Evolutionary conservation across 2,888 invertebrate species (phyloP), one percentile per base, ranked within the genome.

Genomic region (Priapulus caudatus): DNA sequence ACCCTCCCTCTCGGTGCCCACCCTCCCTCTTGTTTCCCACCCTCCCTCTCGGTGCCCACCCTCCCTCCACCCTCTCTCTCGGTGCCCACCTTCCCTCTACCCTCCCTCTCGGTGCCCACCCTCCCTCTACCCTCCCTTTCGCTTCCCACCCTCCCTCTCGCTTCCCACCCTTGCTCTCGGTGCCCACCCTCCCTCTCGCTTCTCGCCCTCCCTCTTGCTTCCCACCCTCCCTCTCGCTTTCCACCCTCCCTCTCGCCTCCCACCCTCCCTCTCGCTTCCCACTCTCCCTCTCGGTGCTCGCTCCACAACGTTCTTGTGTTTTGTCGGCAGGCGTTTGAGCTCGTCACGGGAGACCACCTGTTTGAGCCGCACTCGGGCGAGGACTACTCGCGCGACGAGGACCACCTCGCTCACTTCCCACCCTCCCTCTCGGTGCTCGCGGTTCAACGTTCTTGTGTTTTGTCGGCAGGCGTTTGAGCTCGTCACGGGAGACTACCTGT

Each of bases 61-160:
- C 91, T 44, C 93, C 95, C 43, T 91, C 92, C 66, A 89, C 90
- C 59, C 98, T 97, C 72, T 85, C 86, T 59, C 79, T 97, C 56
- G 97, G 98, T 74, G 98, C 98, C 74, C 98, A 98, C 74, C 98
- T 99, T 69, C 78, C 98, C 66, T 98, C 98, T 54, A 98, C 98
- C 71, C 92, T 99, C 67, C n/a, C n/a, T n/a, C n/a, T n/a, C n/a
- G n/a, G n/a, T n/a, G n/a, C n/a, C n/a, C n/a, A n/a, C n/a, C n/a
- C n/a, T n/a, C n/a, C n/a, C n/a, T n/a, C n/a, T n/a, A n/a, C n/a
- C n/a, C n/a, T n/a, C n/a, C n/a, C n/a, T n/a, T n/a, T n/a, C n/a
- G n/a, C n/a, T n/a, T n/a, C n/a, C n/a, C n/a, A n/a, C n/a, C n/a
- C n/a, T n/a, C n/a, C n/a, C n/a, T n/a, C n/a, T n/a, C n/a, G n/a